A percentile compares a stretch with the other conserved stretches of the same genome.
phyloP scores from a whole-genome alignment of 2,888 invertebrate species.

The Caenorhabditis angaria region DNA sequence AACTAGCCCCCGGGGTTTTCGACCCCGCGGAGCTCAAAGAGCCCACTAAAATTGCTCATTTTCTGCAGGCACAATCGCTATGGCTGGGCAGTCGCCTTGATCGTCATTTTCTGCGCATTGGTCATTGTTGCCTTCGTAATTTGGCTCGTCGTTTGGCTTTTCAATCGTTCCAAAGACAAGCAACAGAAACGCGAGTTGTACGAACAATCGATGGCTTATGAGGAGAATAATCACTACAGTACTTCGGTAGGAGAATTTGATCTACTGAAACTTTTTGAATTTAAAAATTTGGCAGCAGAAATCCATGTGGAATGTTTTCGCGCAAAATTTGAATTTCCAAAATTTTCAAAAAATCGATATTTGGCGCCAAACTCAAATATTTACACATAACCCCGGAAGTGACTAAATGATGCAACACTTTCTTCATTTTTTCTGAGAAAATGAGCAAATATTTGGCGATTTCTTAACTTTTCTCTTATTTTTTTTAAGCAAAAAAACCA shows the following conservation, averaged over 20 bases:
- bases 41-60: no score
- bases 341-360: no score
- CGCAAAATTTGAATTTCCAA: not conserved
- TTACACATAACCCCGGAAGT: not conserved
- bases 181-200: constrained; percentile 46
- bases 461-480: constrained; percentile 5
- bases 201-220: constrained; percentile 25
- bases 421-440: not conserved
- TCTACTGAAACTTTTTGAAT: not conserved
- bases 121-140: constrained; percentile 54
- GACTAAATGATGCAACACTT: constrained; percentile 1
- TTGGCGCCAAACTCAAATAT: not conserved
- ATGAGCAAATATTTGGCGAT: constrained; percentile 22
- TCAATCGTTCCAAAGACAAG: constrained; percentile 54
- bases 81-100: constrained; percentile 61
- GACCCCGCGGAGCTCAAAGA: not conserved
- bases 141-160: constrained; percentile 58
- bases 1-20: not conserved
- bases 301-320: not conserved
- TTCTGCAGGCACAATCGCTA: constrained; percentile 54
- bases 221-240: constrained; percentile 44
- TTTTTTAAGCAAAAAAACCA: not conserved
- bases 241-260: constrained; percentile 5
- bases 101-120: constrained; percentile 57
- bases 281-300: not conserved